Evolutionary conservation across 1,140 invertebrate species (phyloP).

Genomic region (Zaprionus taronus): DNA sequence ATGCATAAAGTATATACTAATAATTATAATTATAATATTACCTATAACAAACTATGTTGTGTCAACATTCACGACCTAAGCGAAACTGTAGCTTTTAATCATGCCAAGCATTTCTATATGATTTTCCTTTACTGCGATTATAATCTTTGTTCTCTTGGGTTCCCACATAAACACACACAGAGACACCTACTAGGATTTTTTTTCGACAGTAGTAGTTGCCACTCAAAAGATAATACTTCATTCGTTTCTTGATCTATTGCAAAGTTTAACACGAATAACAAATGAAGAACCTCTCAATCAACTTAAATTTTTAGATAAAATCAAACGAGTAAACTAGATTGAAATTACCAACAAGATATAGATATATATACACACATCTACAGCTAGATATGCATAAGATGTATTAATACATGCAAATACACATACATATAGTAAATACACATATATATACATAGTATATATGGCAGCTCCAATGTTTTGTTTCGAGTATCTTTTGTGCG

Average conservation of each 20-base stretch:
- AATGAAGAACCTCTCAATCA: slow-evolving; percentile 18
- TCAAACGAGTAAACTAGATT: slow-evolving; percentile 21
- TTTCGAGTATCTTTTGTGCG: slow-evolving; percentile 65
- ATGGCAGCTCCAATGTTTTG: slow-evolving; percentile 63
- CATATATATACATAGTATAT: slow-evolving; percentile 27
- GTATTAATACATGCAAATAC: slow-evolving; percentile 2
- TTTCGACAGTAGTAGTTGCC: slow-evolving; percentile 27
- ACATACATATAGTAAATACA: not conserved
- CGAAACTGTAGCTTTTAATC: slow-evolving; percentile 73
- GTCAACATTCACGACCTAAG: slow-evolving; percentile 39
- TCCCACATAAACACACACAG: slow-evolving; percentile 28
- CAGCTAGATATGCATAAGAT: not conserved
- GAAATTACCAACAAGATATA: slow-evolving; percentile 7
- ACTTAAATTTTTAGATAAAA: slow-evolving; percentile 26
- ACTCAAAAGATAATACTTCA: slow-evolving; percentile 20
- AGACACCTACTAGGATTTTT: slow-evolving; percentile 8
- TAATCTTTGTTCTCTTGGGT: slow-evolving; percentile 44
- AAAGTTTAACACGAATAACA: slow-evolving; percentile 23
- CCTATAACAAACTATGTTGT: slow-evolving; percentile 39
- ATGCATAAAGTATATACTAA: slow-evolving; percentile 46
- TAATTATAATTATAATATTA: slow-evolving; percentile 30
- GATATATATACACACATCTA: not conserved
- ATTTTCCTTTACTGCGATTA: slow-evolving; percentile 42
- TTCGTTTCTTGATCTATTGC: slow-evolving; percentile 28
- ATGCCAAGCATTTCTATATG: slow-evolving; percentile 77